These are phyloP conservation scores for Lutraria lutraria DNA, from an alignment of 2,888 invertebrate genomes.

Conservation along the genomic window DNA sequence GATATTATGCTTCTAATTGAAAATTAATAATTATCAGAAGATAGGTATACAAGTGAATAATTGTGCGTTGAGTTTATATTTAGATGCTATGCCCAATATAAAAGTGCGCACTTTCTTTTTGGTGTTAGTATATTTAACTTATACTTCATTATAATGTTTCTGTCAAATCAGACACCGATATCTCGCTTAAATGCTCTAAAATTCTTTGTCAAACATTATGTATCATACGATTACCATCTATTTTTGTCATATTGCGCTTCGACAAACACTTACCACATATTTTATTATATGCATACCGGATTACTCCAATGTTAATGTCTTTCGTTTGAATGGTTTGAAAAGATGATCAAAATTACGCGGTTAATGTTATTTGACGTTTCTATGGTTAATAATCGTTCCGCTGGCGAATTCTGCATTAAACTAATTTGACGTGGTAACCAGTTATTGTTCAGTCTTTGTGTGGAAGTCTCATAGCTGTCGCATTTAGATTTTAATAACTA, in stretches of 20 bases:
- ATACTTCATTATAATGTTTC: background rate
- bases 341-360: conserved; percentile 1
- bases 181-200: background rate
- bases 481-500: no score
- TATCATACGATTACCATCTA: background rate
- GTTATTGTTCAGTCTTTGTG: no score
- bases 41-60: no score
- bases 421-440: no score
- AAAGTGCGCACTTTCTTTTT: no score
- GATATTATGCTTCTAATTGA: no score
- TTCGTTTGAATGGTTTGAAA: background rate
- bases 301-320: background rate
- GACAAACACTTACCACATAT: background rate
- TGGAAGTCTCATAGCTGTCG: no score
- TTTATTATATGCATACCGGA: conserved; percentile 4
- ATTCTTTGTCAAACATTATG: background rate
- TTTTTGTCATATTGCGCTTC: background rate
- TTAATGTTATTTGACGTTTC: background rate
- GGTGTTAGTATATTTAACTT: no score
- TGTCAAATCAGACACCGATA: background rate
- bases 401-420: no score
- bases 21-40: no score
- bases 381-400: background rate
- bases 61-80: no score
- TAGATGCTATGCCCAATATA: no score